A percentile compares a stretch with the other conserved stretches of the same genome.
Evolutionary conservation across 2,888 invertebrate species (phyloP).

Genomic region (Drosophila neotestacea): DNA sequence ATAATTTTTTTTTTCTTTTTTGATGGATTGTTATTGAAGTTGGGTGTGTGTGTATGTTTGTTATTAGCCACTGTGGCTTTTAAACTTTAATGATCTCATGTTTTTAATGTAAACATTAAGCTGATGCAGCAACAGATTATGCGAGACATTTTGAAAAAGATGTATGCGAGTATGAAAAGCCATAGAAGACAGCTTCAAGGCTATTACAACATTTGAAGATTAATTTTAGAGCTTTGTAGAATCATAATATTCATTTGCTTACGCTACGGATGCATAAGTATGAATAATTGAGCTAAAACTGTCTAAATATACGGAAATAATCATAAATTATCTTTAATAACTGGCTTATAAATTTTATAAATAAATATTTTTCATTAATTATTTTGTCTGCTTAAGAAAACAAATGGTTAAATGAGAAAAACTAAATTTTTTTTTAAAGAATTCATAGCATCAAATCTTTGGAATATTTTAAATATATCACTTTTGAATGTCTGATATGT

Average conservation of each 20-base stretch:
- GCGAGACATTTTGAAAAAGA: constrained; percentile 29
- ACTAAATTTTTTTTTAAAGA: not conserved
- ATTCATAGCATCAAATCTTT: not conserved
- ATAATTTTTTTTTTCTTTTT: constrained; percentile 32
- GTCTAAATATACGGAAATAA: constrained; percentile 2
- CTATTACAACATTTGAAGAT: constrained; percentile 30
- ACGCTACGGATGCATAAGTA: not conserved
- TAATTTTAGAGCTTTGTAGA: constrained; percentile 15
- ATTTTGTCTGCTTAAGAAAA: not conserved
- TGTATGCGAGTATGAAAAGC: constrained; percentile 12
- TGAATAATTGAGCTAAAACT: constrained; percentile 3
- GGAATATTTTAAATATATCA: not conserved
- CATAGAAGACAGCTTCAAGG: constrained; percentile 58
- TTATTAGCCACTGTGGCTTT: constrained; percentile 39
- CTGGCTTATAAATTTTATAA: not conserved
- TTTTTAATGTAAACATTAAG: constrained; percentile 58
- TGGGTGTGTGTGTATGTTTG: constrained; percentile 23
- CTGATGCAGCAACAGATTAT: constrained; percentile 36
- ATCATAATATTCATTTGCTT: constrained; percentile 12
- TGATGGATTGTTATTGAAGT: constrained; percentile 77
- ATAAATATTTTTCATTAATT: too few relatives aligned
- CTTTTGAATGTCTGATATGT: too few relatives aligned
- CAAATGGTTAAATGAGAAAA: not conserved
- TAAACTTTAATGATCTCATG: constrained; percentile 58
- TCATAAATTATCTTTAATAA: not conserved